Percentiles rank a stretch among this genome's conserved stretches.
phyloP scores from a whole-genome alignment of 2,888 invertebrate genomes.

The Magallana nippona region DNA sequence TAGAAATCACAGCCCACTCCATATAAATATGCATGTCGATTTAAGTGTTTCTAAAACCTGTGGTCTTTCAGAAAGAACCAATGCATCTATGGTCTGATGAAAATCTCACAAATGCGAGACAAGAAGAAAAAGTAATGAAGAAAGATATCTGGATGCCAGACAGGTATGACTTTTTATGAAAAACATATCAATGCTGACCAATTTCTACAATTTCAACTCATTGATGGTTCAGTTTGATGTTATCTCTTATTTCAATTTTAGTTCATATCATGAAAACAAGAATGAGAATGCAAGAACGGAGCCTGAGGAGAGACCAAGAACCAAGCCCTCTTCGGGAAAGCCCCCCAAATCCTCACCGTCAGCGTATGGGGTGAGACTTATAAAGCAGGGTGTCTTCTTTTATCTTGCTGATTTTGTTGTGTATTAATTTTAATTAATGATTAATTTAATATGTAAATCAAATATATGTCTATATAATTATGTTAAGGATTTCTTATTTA shows the following conservation, averaged over 20 bases:
- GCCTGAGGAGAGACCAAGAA: slow-evolving; percentile 21
- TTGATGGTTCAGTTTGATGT: no score
- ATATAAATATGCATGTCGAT: no score
- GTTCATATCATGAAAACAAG: slow-evolving; percentile 30
- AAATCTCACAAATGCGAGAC: slow-evolving; percentile 46
- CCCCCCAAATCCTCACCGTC: slow-evolving; percentile 9
- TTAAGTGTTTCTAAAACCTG: no score
- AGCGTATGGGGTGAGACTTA: background rate
- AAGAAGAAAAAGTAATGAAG: slow-evolving; percentile 45
- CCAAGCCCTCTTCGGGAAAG: background rate
- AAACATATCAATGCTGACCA: background rate
- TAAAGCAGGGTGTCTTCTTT: no score
- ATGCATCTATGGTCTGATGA: slow-evolving; percentile 61
- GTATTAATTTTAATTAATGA: no score
- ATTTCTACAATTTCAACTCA: no score
- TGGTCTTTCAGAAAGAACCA: slow-evolving; percentile 53
- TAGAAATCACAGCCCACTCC: no score
- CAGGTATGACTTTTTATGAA: slow-evolving; percentile 25
- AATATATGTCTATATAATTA: no score
- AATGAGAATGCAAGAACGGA: slow-evolving; percentile 32
- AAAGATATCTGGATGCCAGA: slow-evolving; percentile 47
- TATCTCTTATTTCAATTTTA: background rate
- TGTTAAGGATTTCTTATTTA: no score
- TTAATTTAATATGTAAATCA: no score
- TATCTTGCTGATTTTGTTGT: no score